phyloP scores from a whole-genome alignment of 2,113 vertebrate genomes.

The Cisticola juncidis region DNA sequence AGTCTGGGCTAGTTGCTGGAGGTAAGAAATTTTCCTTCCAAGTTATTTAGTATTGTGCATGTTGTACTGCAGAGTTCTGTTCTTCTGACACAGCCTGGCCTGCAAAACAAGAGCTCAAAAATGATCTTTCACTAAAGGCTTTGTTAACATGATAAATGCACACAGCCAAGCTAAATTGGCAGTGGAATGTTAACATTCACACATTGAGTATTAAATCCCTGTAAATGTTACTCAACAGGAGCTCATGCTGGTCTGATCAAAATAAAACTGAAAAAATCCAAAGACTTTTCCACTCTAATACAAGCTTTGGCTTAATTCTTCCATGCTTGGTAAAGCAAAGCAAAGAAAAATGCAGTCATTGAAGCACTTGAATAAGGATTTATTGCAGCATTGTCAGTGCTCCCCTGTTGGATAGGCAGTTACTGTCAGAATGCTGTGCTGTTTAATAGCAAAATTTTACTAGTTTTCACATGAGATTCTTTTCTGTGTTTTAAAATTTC shows the following conservation, averaged over 20 bases:
- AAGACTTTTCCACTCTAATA: not conserved
- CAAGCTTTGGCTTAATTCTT: not conserved
- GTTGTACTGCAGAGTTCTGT: not conserved
- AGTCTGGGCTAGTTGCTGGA: conserved; percentile 97
- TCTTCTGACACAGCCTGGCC: not conserved
- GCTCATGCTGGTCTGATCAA: not conserved
- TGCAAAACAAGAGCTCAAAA: not conserved
- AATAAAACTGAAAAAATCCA: not conserved
- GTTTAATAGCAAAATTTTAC: not conserved
- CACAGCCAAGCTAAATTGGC: not conserved
- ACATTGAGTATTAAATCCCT: not conserved
- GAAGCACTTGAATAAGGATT: not conserved
- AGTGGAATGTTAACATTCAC: not conserved
- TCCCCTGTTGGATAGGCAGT: not conserved
- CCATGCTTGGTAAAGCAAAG: not conserved
- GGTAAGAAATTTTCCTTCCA: conserved; percentile 78
- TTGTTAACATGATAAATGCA: not conserved
- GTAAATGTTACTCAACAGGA: not conserved
- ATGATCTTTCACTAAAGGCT: not conserved
- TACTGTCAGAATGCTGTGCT: not conserved
- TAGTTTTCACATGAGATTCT: not conserved
- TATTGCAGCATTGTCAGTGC: not conserved
- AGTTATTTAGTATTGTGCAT: not conserved
- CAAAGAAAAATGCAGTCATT: not conserved
- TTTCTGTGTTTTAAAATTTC: conserved; percentile 21